Evolutionary conservation across 2,888 invertebrate species (phyloP).

Genomic region (Aphidius colemani): DNA sequence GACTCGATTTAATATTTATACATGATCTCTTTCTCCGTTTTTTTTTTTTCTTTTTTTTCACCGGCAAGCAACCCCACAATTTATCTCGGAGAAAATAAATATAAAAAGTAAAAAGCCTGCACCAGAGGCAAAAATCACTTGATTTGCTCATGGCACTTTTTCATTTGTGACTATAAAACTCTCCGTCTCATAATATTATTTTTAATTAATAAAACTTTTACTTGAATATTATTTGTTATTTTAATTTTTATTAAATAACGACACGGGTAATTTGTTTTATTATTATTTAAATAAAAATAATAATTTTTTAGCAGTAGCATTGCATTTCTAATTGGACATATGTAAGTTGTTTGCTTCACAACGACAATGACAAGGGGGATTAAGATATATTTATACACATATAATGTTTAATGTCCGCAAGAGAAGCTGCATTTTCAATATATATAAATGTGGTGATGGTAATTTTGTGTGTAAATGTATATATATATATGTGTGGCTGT

Average conservation of each 20-base stretch:
- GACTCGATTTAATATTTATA: constrained; percentile 28
- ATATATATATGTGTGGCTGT: no score
- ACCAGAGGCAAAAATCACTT: no score
- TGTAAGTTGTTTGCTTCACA: constrained; percentile 48
- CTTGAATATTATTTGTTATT: no score
- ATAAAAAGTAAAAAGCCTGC: no score
- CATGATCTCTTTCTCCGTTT: no score
- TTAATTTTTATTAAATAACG: no score
- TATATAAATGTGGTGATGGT: not conserved
- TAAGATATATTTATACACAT: not conserved
- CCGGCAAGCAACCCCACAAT: constrained; percentile 2
- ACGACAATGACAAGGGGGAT: constrained; percentile 5
- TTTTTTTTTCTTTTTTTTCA: no score
- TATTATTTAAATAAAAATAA: no score
- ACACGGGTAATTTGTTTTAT: no score
- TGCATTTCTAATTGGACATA: constrained; percentile 50
- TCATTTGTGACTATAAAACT: not conserved
- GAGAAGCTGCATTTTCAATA: constrained; percentile 1
- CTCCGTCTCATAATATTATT: constrained; percentile 12
- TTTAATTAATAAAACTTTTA: constrained; percentile 3
- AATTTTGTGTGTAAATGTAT: no score
- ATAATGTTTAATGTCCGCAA: not conserved
- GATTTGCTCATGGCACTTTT: no score
- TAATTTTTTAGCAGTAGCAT: constrained; percentile 2
- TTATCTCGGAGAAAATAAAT: not conserved